Evolutionary conservation across 2,888 invertebrate species (phyloP).

Genomic region (Strigamia crassipes): DNA sequence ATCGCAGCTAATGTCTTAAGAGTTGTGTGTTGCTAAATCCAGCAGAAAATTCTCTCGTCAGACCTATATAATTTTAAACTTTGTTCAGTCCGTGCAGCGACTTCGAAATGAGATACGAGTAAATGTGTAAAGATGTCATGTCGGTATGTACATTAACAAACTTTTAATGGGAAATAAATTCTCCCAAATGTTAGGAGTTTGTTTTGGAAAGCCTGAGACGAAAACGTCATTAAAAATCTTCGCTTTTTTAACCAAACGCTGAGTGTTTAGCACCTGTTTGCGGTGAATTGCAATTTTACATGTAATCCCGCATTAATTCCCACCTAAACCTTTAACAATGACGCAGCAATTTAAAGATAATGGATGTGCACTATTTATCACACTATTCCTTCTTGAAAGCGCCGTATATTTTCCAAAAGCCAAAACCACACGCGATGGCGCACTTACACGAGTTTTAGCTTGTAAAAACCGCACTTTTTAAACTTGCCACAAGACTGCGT

Average conservation of each 20-base stretch:
- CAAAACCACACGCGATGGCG: too few relatives aligned
- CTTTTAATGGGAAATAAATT: too few relatives aligned
- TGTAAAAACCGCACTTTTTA: too few relatives aligned
- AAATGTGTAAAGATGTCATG: neutral
- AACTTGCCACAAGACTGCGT: too few relatives aligned
- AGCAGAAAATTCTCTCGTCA: neutral
- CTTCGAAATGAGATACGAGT: neutral
- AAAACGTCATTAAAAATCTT: neutral
- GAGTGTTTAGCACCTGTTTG: neutral
- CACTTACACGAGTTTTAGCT: too few relatives aligned
- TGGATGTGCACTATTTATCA: neutral
- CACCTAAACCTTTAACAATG: neutral
- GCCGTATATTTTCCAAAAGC: too few relatives aligned
- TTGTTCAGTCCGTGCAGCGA: neutral
- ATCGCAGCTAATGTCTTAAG: too few relatives aligned
- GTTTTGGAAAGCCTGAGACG: neutral
- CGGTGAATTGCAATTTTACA: neutral
- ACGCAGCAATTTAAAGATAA: neutral
- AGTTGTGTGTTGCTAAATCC: neutral
- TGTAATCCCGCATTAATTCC: neutral
- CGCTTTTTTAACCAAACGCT: neutral
- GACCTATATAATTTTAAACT: neutral
- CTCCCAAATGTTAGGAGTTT: too few relatives aligned
- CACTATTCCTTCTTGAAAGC: neutral
- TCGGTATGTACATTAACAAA: too few relatives aligned